Percentiles rank a stretch among this genome's conserved stretches.
Evolutionary conservation across 2,888 invertebrate species (phyloP).

Genomic region (Hyalella azteca): DNA sequence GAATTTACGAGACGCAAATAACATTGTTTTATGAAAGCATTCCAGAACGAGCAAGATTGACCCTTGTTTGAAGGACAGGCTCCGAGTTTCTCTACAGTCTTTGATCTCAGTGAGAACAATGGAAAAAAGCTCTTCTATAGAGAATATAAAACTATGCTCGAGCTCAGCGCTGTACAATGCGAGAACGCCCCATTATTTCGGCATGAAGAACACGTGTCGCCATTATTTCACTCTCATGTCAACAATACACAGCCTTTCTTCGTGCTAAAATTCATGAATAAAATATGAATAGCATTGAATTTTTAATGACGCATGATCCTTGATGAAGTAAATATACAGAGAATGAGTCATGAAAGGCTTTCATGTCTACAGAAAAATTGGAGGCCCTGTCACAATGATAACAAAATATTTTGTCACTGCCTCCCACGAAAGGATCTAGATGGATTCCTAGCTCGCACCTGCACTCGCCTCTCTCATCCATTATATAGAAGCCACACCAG

Average conservation of each 20-base stretch:
- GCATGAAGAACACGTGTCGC: background rate
- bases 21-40: background rate
- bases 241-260: background rate
- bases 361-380: no score
- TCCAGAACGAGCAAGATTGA: background rate
- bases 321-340: no score
- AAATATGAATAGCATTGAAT: no score
- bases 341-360: no score
- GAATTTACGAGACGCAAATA: background rate
- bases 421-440: no score
- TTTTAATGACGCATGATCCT: no score
- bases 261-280: no score
- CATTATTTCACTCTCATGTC: background rate
- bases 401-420: no score
- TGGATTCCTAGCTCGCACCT: no score
- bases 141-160: background rate
- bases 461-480: no score
- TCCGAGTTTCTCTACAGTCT: background rate
- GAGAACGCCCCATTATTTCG: background rate
- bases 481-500: background rate
- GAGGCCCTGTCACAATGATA: no score
- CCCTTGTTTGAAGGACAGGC: background rate
- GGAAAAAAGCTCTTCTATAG: background rate
- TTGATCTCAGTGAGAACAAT: conserved; percentile 1
- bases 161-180: background rate